Base-by-base conservation (phyloP, 2,113 vertebrate genomes). In the Tympanuchus pallidicinctus region DNA sequence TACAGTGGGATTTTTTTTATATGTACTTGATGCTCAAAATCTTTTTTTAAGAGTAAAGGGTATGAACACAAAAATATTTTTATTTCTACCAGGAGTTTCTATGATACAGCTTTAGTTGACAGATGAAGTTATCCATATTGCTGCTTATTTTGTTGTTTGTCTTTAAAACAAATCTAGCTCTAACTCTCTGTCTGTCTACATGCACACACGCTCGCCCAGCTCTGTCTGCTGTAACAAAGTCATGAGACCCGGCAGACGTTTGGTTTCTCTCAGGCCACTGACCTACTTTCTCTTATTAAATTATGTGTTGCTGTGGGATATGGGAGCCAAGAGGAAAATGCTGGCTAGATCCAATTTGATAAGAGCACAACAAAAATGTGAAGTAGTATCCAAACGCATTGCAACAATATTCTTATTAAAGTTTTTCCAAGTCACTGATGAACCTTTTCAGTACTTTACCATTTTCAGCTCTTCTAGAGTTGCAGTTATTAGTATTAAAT, bases 341-440 rank as follows among this genome's bases (percentile, higher is more conserved):
- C 30, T 66, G 28, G 6, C 64, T 48, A 64, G 32, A 82, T 69
- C 42, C 43, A 45, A 15, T 40, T 28, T 34, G 64, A n/a, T 76
- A 82, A 60, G 11, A 18, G 1, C 30, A 11, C 45, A 82, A 25
- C n/a, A 76, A 42, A 88, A 84, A 74, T 0, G 27, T 3, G 7
- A 48, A 52, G 28, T 57, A 75, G 83, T 36, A 48, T 8, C 66
- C 34, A 20, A 74, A 75, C 5, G 28, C 52, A 56, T 0, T 45
- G 24, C 42, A 64, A 7, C 1, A 0, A 1, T 34, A 86, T 76
- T 47, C 28, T 14, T 43, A 28, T 19, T 19, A 1, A 3, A 32
- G 19, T 45, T 43, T 76, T 88, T 18, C 38, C 4, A 2, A 38
- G 60, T 21, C 60, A 34, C 47, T 74, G 42, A 50, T 52, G 72